A percentile compares a stretch with the other conserved stretches of the same genome.
phyloP scores from a whole-genome alignment of 2,888 invertebrate genomes.

The Pandemis corylana region DNA sequence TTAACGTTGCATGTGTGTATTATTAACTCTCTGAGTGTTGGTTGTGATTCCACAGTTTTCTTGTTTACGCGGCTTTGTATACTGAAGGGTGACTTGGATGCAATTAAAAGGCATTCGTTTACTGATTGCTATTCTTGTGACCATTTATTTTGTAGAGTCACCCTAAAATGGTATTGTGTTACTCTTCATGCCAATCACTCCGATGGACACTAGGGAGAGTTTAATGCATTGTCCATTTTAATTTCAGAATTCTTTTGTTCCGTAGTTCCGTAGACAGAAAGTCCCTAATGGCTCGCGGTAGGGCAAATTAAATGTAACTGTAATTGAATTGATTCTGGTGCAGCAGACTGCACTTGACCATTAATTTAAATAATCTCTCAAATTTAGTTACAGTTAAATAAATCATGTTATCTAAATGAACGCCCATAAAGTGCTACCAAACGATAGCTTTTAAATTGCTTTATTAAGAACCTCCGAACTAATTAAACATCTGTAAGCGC shows the following conservation, averaged over 20 bases:
- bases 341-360: constrained; percentile 37
- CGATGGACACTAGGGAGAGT: constrained; percentile 65
- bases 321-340: constrained; percentile 37
- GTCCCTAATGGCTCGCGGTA: constrained; percentile 17
- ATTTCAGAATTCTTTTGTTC: constrained; percentile 68
- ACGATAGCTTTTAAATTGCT: constrained; percentile 68
- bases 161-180: constrained; percentile 71
- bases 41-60: constrained; percentile 12
- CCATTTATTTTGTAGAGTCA: constrained; percentile 71
- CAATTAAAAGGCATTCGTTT: constrained; percentile 67
- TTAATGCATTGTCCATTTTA: constrained; percentile 65
- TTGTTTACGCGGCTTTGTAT: constrained; percentile 3
- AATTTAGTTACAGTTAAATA: constrained; percentile 49
- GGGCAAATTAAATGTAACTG: constrained; percentile 29
- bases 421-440: constrained; percentile 62
- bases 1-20: constrained; percentile 9
- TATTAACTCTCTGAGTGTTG: constrained; percentile 18
- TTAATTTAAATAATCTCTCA: constrained; percentile 38
- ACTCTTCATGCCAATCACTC: constrained; percentile 73
- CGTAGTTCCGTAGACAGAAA: constrained; percentile 36
- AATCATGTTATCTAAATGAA: constrained; percentile 67
- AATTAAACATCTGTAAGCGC: constrained; percentile 69
- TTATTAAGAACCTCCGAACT: constrained; percentile 66
- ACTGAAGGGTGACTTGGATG: constrained; percentile 59
- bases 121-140: constrained; percentile 61